A percentile compares a stretch with the other conserved stretches of the same genome.
Evolutionary conservation across 2,797 vertebrate species (phyloP).

Genomic region (Sparidentex hasta): DNA sequence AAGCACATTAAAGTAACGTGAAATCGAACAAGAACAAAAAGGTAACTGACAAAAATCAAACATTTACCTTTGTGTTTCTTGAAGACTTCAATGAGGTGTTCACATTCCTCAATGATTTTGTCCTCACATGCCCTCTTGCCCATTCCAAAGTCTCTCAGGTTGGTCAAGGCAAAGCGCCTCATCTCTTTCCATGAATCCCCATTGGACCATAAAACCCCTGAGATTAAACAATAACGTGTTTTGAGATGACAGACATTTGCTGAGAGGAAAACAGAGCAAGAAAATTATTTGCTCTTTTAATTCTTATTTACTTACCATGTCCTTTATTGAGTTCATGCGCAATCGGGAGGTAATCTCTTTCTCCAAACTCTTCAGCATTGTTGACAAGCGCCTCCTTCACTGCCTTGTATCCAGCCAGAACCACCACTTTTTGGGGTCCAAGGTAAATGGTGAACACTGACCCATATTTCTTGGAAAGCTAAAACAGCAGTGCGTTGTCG

Average conservation of each 20-base stretch:
- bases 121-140: conserved; percentile 1
- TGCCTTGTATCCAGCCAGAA: conserved; percentile 61
- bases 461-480: conserved; percentile 68
- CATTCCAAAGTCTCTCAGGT: too few species aligned
- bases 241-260: too few species aligned
- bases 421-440: conserved; percentile 58
- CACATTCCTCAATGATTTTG: conserved; percentile 9
- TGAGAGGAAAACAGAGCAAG: too few species aligned
- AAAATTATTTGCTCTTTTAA: too few species aligned
- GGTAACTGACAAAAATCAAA: neutral
- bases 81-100: neutral
- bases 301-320: conserved; percentile 41
- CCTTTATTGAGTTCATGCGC: accelerated
- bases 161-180: too few species aligned
- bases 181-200: conserved; percentile 46
- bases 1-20: neutral
- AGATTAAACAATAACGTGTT: too few species aligned
- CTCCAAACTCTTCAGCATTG: conserved; percentile 57
- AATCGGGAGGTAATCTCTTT: accelerated
- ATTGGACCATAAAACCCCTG: conserved; percentile 53
- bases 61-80: conserved; percentile 21
- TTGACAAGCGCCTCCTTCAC: conserved; percentile 69
- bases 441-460: conserved; percentile 59
- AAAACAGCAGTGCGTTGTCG: neutral
- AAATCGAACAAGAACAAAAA: too few species aligned